Percentiles rank a stretch among this genome's conserved stretches.
These are phyloP conservation scores for Drosophila kuntzei DNA, from an alignment of 2,888 invertebrate genomes.

Conservation along the genomic window DNA sequence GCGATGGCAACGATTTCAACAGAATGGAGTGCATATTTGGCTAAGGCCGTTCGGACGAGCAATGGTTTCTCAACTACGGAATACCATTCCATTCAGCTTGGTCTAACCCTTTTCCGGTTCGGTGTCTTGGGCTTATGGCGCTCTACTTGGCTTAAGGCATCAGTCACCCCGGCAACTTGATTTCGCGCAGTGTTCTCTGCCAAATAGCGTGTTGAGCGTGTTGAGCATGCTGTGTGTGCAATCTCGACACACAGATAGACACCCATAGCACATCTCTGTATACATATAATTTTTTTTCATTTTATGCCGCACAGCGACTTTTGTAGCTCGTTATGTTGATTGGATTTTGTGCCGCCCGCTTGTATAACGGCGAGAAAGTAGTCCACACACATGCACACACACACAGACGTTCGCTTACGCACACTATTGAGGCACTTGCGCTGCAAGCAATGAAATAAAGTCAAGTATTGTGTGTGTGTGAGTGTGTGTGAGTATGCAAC, in stretches of 20 bases:
- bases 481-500: conserved; percentile 53
- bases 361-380: conserved; percentile 70
- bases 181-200: conserved; percentile 64
- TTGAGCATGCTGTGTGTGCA: conserved; percentile 59
- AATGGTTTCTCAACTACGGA: conserved; percentile 46
- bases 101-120: conserved; percentile 45
- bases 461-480: conserved; percentile 60
- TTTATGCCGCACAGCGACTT: conserved; percentile 80
- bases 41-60: conserved; percentile 37
- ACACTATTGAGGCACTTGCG: conserved; percentile 77
- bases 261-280: conserved; percentile 18
- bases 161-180: conserved; percentile 40
- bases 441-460: conserved; percentile 66
- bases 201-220: conserved; percentile 63
- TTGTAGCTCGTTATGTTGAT: conserved; percentile 82
- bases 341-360: conserved; percentile 80
- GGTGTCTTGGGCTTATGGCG: conserved; percentile 46
- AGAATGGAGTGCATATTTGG: conserved; percentile 17
- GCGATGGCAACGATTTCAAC: background rate
- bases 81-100: conserved; percentile 29
- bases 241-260: conserved; percentile 31
- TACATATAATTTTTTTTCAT: conserved; percentile 57
- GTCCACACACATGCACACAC: conserved; percentile 56
- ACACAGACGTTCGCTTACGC: conserved; percentile 44
- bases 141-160: conserved; percentile 52